Percentiles rank a stretch among this genome's conserved stretches.
These are phyloP conservation scores for Oryzias sinensis DNA, from an alignment of 2,797 vertebrate species.

Conservation along the genomic window DNA sequence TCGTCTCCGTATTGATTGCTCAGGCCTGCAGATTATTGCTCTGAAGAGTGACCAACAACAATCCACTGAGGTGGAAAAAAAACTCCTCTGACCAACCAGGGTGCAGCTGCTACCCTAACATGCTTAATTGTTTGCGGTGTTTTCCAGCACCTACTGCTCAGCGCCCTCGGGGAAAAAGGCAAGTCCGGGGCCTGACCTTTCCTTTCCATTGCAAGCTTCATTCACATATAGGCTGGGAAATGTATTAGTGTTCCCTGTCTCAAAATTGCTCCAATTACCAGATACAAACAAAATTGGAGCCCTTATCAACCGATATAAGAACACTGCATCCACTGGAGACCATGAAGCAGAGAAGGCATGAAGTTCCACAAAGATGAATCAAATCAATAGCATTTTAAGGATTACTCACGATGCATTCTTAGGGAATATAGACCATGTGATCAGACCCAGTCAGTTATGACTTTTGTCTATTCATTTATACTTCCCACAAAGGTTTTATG, in stretches of 20 bases:
- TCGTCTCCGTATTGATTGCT: constrained; percentile 80
- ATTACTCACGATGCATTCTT: constrained; percentile 6
- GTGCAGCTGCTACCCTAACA: constrained; percentile 62
- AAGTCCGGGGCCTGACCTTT: constrained; percentile 80
- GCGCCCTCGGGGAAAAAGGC: constrained; percentile 75
- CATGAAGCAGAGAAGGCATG: constrained; percentile 19
- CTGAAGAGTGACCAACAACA: constrained; percentile 82
- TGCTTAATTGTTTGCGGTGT: constrained; percentile 85
- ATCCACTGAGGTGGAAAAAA: constrained; percentile 66
- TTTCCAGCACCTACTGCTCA: constrained; percentile 69
- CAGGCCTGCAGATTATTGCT: constrained; percentile 81
- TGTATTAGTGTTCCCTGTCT: constrained; percentile 76
- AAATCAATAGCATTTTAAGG: constrained; percentile 17
- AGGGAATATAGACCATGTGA: constrained; percentile 12
- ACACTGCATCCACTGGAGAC: constrained; percentile 49
- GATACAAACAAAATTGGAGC: constrained; percentile 71
- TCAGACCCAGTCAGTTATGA: constrained; percentile 7
- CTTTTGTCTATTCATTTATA: constrained; percentile 29
- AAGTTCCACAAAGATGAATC: constrained; percentile 31
- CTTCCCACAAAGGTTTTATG: constrained; percentile 27
- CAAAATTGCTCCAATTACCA: constrained; percentile 82
- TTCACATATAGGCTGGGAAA: constrained; percentile 78
- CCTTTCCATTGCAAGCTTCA: constrained; percentile 70
- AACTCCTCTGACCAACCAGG: constrained; percentile 70
- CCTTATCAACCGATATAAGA: constrained; percentile 62